These are phyloP conservation scores for Spondyliosoma cantharus DNA, from an alignment of 2,797 vertebrate species.

Conservation along the genomic window DNA sequence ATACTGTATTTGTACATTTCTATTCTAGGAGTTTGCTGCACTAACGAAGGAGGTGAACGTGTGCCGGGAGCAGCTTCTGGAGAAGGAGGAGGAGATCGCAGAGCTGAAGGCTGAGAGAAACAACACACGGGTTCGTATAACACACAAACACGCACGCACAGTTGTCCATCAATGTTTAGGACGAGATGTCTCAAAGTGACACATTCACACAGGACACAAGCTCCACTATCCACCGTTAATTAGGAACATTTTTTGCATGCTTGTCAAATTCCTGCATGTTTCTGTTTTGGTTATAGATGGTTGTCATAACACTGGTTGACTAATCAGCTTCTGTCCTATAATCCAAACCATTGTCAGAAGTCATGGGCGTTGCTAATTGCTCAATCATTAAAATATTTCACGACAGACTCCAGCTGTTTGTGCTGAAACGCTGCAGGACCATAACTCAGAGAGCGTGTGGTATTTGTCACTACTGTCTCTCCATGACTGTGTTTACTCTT, in stretches of 20 bases:
- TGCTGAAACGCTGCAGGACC: not conserved
- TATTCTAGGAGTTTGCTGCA: constrained; percentile 91
- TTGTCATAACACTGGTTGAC: constrained; percentile 34
- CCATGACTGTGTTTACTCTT: not conserved
- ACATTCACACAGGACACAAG: constrained; percentile 12
- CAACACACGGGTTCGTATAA: constrained; percentile 90
- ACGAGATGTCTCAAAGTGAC: not conserved
- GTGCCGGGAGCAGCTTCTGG: constrained; percentile 94
- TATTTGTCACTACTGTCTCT: not conserved
- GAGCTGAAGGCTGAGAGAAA: constrained; percentile 97
- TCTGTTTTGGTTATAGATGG: constrained; percentile 40
- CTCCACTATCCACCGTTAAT: not conserved
- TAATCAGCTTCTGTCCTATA: constrained; percentile 23
- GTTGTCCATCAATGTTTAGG: not conserved
- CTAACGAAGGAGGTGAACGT: constrained; percentile 97
- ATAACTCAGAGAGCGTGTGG: not conserved
- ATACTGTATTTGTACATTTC: constrained; percentile 21
- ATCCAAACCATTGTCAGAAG: constrained; percentile 39
- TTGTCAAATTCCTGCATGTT: constrained; percentile 12
- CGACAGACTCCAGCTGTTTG: constrained; percentile 5
- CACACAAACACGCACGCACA: constrained; percentile 19
- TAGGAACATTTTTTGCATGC: not conserved
- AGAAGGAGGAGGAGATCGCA: constrained; percentile 95
- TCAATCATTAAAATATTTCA: constrained; percentile 36
- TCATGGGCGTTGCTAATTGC: constrained; percentile 4